phyloP scores from a whole-genome alignment of 1,140 invertebrate species.

The Drosophila oshimai region DNA sequence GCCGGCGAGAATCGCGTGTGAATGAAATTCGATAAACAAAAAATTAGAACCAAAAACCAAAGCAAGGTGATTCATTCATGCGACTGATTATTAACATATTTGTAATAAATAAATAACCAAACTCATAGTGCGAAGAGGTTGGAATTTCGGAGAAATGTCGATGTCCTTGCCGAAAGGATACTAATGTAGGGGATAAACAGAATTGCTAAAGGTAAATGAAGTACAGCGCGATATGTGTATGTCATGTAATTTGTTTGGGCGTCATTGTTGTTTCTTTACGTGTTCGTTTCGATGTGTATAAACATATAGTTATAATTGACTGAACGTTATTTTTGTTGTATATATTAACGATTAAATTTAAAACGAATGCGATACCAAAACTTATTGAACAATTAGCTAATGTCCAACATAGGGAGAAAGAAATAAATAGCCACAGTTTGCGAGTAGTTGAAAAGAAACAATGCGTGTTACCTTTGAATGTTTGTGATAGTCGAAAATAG shows the following conservation, averaged over 20 bases:
- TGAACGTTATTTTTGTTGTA: slow-evolving; percentile 74
- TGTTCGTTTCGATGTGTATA: slow-evolving; percentile 24
- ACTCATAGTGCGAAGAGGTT: slow-evolving; percentile 17
- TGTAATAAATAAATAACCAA: slow-evolving; percentile 56
- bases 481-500: slow-evolving; percentile 38
- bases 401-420: slow-evolving; percentile 21
- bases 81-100: slow-evolving; percentile 81
- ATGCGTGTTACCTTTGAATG: slow-evolving; percentile 24
- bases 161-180: slow-evolving; percentile 31
- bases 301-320: slow-evolving; percentile 70
- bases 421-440: slow-evolving; percentile 35
- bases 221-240: neutral
- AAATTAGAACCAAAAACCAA: slow-evolving; percentile 31
- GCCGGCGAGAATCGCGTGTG: neutral
- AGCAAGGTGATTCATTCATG: slow-evolving; percentile 80
- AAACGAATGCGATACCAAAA: slow-evolving; percentile 23
- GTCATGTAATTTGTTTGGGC: slow-evolving; percentile 31
- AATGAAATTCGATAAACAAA: slow-evolving; percentile 4
- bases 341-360: slow-evolving; percentile 71
- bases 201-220: neutral
- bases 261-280: slow-evolving; percentile 45
- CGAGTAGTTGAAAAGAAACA: slow-evolving; percentile 18
- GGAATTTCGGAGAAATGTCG: slow-evolving; percentile 1
- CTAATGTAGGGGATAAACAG: slow-evolving; percentile 27
- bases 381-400: slow-evolving; percentile 23